phyloP scores from a whole-genome alignment of 1,140 invertebrate genomes.

The Drosophila lacertosa region DNA sequence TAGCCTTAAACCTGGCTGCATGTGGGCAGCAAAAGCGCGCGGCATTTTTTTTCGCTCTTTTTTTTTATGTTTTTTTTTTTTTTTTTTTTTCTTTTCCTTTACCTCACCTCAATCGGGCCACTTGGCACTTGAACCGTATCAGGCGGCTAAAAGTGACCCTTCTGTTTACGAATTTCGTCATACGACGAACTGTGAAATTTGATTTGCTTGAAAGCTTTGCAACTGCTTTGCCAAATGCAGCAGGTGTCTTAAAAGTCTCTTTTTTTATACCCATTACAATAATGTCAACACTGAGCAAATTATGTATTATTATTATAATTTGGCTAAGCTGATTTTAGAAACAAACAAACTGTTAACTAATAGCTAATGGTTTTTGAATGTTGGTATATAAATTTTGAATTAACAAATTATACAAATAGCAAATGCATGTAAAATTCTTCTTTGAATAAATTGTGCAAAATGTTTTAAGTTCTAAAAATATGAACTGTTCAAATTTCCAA shows the following conservation, averaged over 20 bases:
- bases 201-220: constrained; percentile 33
- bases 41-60: constrained; percentile 37
- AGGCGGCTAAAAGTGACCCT: constrained; percentile 21
- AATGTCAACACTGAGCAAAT: background rate
- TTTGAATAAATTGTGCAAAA: too few relatives aligned
- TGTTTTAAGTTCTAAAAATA: too few relatives aligned
- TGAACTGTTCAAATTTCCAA: too few relatives aligned
- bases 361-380: too few relatives aligned
- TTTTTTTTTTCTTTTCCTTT: too few relatives aligned
- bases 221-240: background rate
- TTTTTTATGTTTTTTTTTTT: too few relatives aligned
- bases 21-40: constrained; percentile 63
- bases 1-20: constrained; percentile 13
- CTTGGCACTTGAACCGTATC: constrained; percentile 74
- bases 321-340: too few relatives aligned
- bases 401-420: too few relatives aligned
- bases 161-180: constrained; percentile 2
- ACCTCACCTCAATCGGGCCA: constrained; percentile 39
- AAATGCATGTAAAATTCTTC: too few relatives aligned
- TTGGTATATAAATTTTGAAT: too few relatives aligned
- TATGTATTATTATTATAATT: background rate
- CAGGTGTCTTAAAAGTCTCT: constrained; percentile 1
- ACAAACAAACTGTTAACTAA: too few relatives aligned
- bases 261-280: background rate
- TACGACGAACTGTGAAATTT: constrained; percentile 17